Conservation (phyloP, 2,113 vertebrate genomes). For the Romanogobio albipinnatus region DNA sequence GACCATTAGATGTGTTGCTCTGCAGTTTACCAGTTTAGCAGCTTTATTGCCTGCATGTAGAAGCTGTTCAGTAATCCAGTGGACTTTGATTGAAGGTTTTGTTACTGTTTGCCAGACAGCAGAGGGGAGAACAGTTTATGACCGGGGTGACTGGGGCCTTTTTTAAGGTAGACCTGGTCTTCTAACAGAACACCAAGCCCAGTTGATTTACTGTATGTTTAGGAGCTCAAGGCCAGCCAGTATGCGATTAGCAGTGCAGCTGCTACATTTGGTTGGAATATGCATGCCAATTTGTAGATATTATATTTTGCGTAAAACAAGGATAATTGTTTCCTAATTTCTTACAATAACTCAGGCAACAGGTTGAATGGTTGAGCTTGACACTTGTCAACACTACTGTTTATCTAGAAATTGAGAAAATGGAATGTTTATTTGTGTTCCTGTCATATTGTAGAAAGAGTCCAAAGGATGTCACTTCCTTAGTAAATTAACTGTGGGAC, state of each 20-base stretch:
- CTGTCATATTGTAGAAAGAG: background rate
- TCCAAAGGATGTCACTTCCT: background rate
- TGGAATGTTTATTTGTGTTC: background rate
- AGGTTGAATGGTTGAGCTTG: background rate
- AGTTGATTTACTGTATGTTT: background rate
- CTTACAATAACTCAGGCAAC: background rate
- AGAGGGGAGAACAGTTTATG: slow-evolving; percentile 14
- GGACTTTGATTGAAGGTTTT: slow-evolving; percentile 24
- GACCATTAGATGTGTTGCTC: background rate
- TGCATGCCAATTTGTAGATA: background rate
- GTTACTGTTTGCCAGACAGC: slow-evolving; percentile 23
- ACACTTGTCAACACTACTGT: background rate
- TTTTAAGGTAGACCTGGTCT: background rate
- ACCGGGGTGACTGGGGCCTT: background rate
- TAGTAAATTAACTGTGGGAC: too few relatives aligned
- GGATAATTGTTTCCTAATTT: background rate
- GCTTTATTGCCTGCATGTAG: slow-evolving; percentile 2
- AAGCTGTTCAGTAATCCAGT: slow-evolving; percentile 5
- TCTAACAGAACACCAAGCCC: background rate
- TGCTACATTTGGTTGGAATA: background rate
- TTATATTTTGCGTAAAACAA: too few relatives aligned
- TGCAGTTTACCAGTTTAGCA: background rate
- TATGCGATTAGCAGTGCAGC: background rate
- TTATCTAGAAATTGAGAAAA: background rate
- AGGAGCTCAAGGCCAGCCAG: background rate